Conservation (phyloP, 1,140 invertebrate species). For the Drosophila aff. region DNA sequence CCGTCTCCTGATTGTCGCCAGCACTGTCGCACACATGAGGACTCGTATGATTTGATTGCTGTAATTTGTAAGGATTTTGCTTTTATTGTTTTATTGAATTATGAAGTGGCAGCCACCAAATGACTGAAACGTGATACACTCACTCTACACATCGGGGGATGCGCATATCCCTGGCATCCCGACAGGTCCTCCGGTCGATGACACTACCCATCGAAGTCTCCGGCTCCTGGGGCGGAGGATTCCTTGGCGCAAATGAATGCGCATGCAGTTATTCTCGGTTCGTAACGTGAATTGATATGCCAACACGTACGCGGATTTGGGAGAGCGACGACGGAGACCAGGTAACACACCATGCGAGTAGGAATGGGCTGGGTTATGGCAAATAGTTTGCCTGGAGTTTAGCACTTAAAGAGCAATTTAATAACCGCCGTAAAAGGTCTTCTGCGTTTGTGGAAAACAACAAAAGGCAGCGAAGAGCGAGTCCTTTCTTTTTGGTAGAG, state of each 20-base stretch:
- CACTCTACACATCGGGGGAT: slow-evolving; percentile 30
- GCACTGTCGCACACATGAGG: slow-evolving; percentile 8
- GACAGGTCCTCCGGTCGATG: slow-evolving; percentile 12
- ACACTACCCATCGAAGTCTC: slow-evolving; percentile 1
- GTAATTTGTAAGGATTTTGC: slow-evolving; percentile 82
- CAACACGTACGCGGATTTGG: slow-evolving; percentile 39
- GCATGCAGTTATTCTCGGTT: slow-evolving; percentile 54
- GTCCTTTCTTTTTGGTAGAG: slow-evolving; percentile 1
- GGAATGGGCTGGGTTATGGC: slow-evolving; percentile 4
- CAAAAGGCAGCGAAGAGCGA: slow-evolving; percentile 7
- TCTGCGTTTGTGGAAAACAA: slow-evolving; percentile 1
- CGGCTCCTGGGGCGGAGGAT: slow-evolving; percentile 30
- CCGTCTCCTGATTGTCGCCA: neutral
- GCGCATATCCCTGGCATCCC: slow-evolving; percentile 29
- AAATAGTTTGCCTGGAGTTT: slow-evolving; percentile 19
- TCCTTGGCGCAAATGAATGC: slow-evolving; percentile 59
- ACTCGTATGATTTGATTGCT: slow-evolving; percentile 76
- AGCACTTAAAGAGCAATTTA: slow-evolving; percentile 47
- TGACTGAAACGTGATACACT: slow-evolving; percentile 75
- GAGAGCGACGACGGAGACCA: slow-evolving; percentile 3
- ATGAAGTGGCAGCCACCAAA: slow-evolving; percentile 80
- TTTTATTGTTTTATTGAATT: slow-evolving; percentile 85
- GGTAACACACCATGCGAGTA: slow-evolving; percentile 16
- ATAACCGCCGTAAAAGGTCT: slow-evolving; percentile 42
- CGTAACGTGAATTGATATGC: slow-evolving; percentile 63